Percentiles rank a stretch among this genome's conserved stretches.
These are phyloP conservation scores for Poecilia velifera DNA, from an alignment of 2,797 vertebrate species.

Conservation along the genomic window DNA sequence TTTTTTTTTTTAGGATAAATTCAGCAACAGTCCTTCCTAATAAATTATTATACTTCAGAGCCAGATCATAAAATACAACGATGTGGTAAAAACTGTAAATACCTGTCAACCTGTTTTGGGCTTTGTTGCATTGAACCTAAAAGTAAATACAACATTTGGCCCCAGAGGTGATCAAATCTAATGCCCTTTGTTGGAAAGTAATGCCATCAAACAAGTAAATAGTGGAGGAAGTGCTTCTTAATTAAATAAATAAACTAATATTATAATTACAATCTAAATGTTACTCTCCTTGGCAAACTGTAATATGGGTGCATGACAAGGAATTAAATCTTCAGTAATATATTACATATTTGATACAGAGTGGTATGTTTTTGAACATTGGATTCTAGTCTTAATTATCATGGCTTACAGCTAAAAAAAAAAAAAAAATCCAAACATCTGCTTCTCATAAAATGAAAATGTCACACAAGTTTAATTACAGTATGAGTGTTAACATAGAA, in stretches of 20 bases:
- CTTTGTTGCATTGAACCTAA: slow-evolving; percentile 34
- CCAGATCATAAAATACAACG: slow-evolving; percentile 26
- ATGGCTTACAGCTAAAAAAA: background rate
- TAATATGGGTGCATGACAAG: background rate
- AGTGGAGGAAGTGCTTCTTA: slow-evolving; percentile 11
- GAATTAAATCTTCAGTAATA: background rate
- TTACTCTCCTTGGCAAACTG: slow-evolving; percentile 47
- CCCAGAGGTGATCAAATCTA: background rate
- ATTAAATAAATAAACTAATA: slow-evolving; percentile 20
- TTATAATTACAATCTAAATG: slow-evolving; percentile 23
- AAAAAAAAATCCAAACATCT: background rate
- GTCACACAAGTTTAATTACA: background rate
- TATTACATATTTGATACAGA: background rate
- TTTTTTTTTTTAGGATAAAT: slow-evolving; percentile 24
- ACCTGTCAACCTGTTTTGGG: slow-evolving; percentile 19
- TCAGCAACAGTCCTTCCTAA: slow-evolving; percentile 29
- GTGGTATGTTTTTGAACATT: background rate
- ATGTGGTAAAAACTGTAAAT: slow-evolving; percentile 4
- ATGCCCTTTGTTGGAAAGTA: slow-evolving; percentile 1
- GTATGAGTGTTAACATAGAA: background rate
- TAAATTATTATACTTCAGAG: slow-evolving; percentile 39
- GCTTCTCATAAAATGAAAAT: background rate
- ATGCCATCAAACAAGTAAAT: slow-evolving; percentile 14
- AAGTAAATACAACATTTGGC: slow-evolving; percentile 15
- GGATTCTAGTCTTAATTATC: background rate